phyloP scores from a whole-genome alignment of 1,140 invertebrate genomes.

The Drosophila nebulosa region DNA sequence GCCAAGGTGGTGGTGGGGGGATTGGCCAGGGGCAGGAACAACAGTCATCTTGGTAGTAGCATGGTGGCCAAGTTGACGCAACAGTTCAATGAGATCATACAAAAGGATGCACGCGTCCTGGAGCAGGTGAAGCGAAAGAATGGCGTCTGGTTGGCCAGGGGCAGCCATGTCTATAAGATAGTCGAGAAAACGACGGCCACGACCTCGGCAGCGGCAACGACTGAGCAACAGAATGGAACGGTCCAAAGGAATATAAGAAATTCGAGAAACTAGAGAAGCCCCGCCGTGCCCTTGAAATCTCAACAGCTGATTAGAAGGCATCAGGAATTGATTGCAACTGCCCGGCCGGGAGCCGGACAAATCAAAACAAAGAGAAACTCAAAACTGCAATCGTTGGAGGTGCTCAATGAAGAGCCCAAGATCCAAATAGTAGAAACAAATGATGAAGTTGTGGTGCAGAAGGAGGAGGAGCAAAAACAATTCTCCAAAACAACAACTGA shows the following conservation, averaged over 20 bases:
- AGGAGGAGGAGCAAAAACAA: background rate
- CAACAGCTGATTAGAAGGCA: conserved; percentile 63
- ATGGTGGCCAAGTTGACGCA: conserved; percentile 81
- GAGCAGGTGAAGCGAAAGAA: conserved; percentile 80
- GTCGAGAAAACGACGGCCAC: conserved; percentile 47
- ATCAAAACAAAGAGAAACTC: conserved; percentile 10
- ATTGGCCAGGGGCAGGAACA: background rate
- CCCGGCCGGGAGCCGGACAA: conserved; percentile 8
- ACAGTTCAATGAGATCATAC: conserved; percentile 82
- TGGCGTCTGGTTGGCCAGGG: conserved; percentile 63
- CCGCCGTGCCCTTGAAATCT: conserved; percentile 77
- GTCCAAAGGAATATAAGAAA: conserved; percentile 81
- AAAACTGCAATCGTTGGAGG: conserved; percentile 11
- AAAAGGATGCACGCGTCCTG: conserved; percentile 70
- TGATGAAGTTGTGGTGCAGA: conserved; percentile 8
- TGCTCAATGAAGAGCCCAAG: conserved; percentile 52
- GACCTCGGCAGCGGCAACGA: background rate
- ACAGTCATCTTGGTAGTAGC: conserved; percentile 31
- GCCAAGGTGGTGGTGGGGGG: background rate
- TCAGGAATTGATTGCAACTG: too few relatives aligned
- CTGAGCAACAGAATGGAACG: conserved; percentile 35
- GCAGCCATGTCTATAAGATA: conserved; percentile 74
- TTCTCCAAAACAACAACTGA: conserved; percentile 20
- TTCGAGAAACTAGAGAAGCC: conserved; percentile 81
- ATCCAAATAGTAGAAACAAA: conserved; percentile 30